Evolutionary conservation across 1,140 invertebrate genomes (phyloP), one percentile per base, ranked within the genome.

Genomic region (Aphelenchoides fujianensis): DNA sequence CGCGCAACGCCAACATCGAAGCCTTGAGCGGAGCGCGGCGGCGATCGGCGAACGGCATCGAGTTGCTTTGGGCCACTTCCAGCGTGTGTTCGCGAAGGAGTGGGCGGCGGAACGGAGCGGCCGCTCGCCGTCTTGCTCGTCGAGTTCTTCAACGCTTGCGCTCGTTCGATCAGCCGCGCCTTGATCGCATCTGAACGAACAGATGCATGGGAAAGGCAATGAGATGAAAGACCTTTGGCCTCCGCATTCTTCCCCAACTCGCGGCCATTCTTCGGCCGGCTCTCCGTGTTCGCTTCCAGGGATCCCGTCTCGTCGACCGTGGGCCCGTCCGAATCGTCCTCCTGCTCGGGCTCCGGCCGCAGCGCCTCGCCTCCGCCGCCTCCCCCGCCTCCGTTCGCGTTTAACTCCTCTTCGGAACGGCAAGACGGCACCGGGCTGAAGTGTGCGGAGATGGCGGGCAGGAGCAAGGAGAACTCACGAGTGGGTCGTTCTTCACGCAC

Each of bases 91-190:
- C 75, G 9, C 48, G 41, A 1, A 71, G 74, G 2, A 23, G 64
- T 19, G 28, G 34, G 3, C 70, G 34, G 31, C 28, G n/a, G 7
- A 52, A 12, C 35, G 34, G 69, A 67, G 52, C 57, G 32, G 34
- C 41, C 2, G 23, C 35, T 59, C 23, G 31, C 31, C 12, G 28
- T 28, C n/a, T 3, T 5, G n/a, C 19, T 31, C 19, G 32, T 61
- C 16, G 32, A 3, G n/a, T 71, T 74, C 41, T 67, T 76, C n/a
- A 59, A 28, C 53, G 27, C 28, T 64, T 74, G 37, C 19, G 72
- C 72, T 52, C 72, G 62, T 71, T 73, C 71, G 41, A 73, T 73
- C 3, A 74, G 48, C 19, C 61, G 48, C n/a, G 34, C 71, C 74
- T 74, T 74, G 23, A 69, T 27, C 0, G 63, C 48, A 31, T 74